Conservation (phyloP, 2,113 vertebrate genomes). For the Labrus mixtus region DNA sequence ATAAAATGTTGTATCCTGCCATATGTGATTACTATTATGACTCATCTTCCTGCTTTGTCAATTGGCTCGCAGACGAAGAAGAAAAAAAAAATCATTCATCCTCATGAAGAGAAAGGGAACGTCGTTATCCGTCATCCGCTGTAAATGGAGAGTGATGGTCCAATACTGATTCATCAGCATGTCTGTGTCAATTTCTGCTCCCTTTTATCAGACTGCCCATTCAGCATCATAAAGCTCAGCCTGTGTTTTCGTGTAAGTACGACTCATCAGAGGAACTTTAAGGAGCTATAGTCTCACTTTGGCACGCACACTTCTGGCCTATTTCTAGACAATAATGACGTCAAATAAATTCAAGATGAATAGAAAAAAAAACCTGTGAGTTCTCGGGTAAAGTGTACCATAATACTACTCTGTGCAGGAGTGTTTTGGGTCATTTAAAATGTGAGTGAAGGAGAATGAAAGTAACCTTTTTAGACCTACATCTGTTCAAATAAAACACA, state of each 20-base stretch:
- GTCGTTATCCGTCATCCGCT: slow-evolving; percentile 71
- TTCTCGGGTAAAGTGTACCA: no score
- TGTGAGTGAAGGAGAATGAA: neutral
- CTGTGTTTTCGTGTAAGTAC: slow-evolving; percentile 15
- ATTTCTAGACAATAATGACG: neutral
- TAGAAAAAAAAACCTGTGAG: no score
- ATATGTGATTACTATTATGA: slow-evolving; percentile 23
- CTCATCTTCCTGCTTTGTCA: slow-evolving; percentile 48
- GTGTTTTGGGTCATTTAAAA: neutral
- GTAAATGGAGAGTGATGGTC: slow-evolving; percentile 77
- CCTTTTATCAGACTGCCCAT: slow-evolving; percentile 67
- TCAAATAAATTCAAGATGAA: neutral
- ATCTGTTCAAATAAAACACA: neutral
- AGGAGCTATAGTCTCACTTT: neutral
- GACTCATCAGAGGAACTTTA: slow-evolving; percentile 28
- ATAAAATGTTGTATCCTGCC: neutral
- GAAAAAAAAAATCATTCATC: slow-evolving; percentile 56
- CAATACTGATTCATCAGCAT: slow-evolving; percentile 76
- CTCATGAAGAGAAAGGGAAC: slow-evolving; percentile 40
- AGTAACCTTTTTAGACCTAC: neutral
- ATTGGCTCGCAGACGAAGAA: slow-evolving; percentile 22
- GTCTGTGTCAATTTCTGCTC: slow-evolving; percentile 60
- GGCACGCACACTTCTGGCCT: neutral
- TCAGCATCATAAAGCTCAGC: slow-evolving; percentile 40
- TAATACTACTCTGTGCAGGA: neutral